Conservation (phyloP, 2,888 invertebrate genomes). For the Ceriagrion tenellum region DNA sequence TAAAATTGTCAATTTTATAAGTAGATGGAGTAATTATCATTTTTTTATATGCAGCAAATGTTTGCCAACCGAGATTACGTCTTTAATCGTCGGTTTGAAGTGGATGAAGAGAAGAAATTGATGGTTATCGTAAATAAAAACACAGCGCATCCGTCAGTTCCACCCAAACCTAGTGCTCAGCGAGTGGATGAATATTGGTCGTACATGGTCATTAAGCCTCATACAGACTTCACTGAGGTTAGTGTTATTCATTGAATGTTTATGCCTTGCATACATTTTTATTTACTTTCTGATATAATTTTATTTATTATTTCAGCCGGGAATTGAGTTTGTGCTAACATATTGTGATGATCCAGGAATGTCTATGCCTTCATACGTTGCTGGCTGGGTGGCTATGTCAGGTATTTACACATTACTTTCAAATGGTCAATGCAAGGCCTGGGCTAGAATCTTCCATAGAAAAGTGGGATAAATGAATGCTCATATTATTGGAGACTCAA, state of each 20-base stretch:
- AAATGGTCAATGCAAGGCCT: too few species aligned
- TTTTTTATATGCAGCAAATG: constrained; percentile 81
- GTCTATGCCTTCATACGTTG: constrained; percentile 86
- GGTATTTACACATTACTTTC: constrained; percentile 74
- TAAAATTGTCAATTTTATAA: neutral
- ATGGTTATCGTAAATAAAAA: constrained; percentile 85
- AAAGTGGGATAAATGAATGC: too few species aligned
- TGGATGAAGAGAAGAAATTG: constrained; percentile 81
- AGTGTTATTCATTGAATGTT: constrained; percentile 69
- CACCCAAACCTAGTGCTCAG: constrained; percentile 84
- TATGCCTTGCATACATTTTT: neutral
- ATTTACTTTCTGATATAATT: constrained; percentile 55
- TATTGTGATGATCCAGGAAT: constrained; percentile 94
- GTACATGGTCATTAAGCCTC: constrained; percentile 90
- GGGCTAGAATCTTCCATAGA: too few species aligned
- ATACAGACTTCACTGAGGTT: constrained; percentile 80
- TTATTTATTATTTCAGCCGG: constrained; percentile 78
- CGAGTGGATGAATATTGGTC: constrained; percentile 92
- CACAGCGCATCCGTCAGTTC: constrained; percentile 85
- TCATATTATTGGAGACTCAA: too few species aligned
- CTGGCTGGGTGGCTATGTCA: constrained; percentile 84
- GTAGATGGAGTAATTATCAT: constrained; percentile 41
- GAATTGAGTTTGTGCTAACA: constrained; percentile 90
- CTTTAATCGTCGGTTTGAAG: constrained; percentile 84
- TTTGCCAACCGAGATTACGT: constrained; percentile 94